Conservation (phyloP, 2,113 vertebrate species). For the Alethe diademata region DNA sequence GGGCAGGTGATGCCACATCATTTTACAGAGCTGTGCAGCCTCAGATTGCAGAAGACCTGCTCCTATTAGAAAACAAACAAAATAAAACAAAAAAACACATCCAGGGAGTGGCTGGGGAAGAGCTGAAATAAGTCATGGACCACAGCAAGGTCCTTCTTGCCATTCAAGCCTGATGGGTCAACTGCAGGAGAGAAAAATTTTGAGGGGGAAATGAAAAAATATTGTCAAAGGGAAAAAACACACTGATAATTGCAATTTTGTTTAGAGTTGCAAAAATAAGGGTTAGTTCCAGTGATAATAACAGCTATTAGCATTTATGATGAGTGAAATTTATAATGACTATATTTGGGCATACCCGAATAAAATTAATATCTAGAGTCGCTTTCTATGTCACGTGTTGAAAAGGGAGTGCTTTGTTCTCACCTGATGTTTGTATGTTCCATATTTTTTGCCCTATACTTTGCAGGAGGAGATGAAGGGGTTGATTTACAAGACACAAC, state of each 20-base stretch:
- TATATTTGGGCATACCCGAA: not conserved
- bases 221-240: constrained; percentile 33
- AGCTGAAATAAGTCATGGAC: constrained; percentile 66
- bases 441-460: not conserved
- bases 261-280: not conserved
- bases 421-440: not conserved
- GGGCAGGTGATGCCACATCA: not conserved
- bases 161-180: constrained; percentile 32
- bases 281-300: not conserved
- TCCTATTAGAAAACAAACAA: not conserved
- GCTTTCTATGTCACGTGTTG: not conserved
- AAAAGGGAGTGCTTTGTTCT: constrained; percentile 6
- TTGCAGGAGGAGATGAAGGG: not conserved
- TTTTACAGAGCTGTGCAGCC: constrained; percentile 18
- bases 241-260: not conserved
- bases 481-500: not conserved
- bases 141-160: constrained; percentile 69
- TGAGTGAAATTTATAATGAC: not conserved
- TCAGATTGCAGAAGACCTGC: constrained; percentile 56
- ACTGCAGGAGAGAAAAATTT: constrained; percentile 59
- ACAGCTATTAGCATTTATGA: not conserved
- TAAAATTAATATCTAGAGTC: not conserved
- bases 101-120: constrained; percentile 60
- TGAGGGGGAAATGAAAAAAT: constrained; percentile 37
- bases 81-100: constrained; percentile 14